phyloP scores from a whole-genome alignment of 2,797 vertebrate genomes.

The Adrianichthys oophorus region DNA sequence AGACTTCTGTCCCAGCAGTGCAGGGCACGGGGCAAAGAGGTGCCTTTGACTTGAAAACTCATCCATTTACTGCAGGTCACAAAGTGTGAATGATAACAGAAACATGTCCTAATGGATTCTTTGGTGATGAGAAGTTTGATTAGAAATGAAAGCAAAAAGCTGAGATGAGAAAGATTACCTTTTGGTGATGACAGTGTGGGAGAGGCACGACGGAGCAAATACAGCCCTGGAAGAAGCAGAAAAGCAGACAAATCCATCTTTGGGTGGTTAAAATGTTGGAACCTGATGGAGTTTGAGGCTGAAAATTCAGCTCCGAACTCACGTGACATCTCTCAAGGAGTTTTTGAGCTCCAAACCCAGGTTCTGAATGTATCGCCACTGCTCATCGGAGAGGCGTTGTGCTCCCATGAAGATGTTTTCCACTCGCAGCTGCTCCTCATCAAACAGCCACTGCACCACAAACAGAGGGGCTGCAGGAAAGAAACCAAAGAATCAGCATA shows the following conservation, averaged over 20 bases:
- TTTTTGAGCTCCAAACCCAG: conserved; percentile 81
- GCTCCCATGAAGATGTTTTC: conserved; percentile 85
- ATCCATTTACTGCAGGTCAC: conserved; percentile 79
- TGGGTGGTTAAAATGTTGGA: neutral
- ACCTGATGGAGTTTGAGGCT: neutral
- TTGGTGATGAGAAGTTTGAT: neutral
- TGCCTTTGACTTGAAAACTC: conserved; percentile 81
- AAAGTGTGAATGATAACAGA: neutral
- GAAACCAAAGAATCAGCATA: neutral
- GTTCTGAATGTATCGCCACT: conserved; percentile 86
- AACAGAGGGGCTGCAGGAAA: conserved; percentile 79
- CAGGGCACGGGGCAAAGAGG: conserved; percentile 79
- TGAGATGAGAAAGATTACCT: conserved; percentile 70
- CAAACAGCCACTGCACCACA: conserved; percentile 87
- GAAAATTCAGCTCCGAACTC: conserved; percentile 41
- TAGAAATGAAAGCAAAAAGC: neutral
- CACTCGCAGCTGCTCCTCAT: conserved; percentile 83
- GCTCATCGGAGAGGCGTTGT: conserved; percentile 77
- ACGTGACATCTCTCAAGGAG: conserved; percentile 83
- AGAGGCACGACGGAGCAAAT: conserved; percentile 86
- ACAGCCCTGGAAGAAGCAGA: conserved; percentile 74
- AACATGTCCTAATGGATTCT: neutral
- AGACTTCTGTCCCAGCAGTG: conserved; percentile 87
- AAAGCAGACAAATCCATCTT: conserved; percentile 6
- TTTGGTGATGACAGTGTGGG: conserved; percentile 83